Conservation (phyloP, 2,888 invertebrate genomes). For the Clivina fossor region DNA sequence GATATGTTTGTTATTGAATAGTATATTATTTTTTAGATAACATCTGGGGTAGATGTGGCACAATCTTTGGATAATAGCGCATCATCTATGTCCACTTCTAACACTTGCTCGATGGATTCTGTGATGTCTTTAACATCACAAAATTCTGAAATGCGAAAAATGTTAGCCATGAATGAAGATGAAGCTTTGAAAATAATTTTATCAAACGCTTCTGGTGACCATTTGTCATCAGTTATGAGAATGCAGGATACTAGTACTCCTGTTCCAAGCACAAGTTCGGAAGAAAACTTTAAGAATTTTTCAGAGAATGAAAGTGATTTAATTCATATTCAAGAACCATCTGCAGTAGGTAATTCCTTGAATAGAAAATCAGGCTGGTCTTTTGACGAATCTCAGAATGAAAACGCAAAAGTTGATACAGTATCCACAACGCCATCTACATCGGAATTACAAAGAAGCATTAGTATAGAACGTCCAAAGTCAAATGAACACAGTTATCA, state of each 20-base stretch:
- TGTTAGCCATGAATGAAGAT: conserved; percentile 65
- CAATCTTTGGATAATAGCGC: conserved; percentile 52
- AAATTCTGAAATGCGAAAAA: conserved; percentile 56
- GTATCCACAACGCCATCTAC: conserved; percentile 22
- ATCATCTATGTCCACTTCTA: conserved; percentile 43
- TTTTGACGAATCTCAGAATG: conserved; percentile 51
- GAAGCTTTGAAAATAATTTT: conserved; percentile 72
- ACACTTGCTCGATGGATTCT: conserved; percentile 50
- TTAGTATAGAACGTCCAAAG: conserved; percentile 40
- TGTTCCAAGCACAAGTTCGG: conserved; percentile 37
- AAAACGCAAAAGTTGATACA: conserved; percentile 22
- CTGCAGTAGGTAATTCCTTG: conserved; percentile 64
- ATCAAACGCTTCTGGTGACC: conserved; percentile 52
- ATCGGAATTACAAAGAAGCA: conserved; percentile 19
- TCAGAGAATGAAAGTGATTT: conserved; percentile 35
- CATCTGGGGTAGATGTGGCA: conserved; percentile 77
- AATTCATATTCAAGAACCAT: conserved; percentile 16
- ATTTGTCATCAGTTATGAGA: conserved; percentile 17
- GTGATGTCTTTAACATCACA: conserved; percentile 52
- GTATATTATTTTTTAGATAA: conserved; percentile 52
- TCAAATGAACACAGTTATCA: conserved; percentile 59
- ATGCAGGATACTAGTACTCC: conserved; percentile 29
- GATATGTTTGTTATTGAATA: conserved; percentile 11
- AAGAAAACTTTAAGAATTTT: conserved; percentile 35
- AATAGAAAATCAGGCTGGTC: conserved; percentile 67